Base-by-base conservation (phyloP, 2,888 invertebrate species). In the Petrolisthes cinctipes region DNA sequence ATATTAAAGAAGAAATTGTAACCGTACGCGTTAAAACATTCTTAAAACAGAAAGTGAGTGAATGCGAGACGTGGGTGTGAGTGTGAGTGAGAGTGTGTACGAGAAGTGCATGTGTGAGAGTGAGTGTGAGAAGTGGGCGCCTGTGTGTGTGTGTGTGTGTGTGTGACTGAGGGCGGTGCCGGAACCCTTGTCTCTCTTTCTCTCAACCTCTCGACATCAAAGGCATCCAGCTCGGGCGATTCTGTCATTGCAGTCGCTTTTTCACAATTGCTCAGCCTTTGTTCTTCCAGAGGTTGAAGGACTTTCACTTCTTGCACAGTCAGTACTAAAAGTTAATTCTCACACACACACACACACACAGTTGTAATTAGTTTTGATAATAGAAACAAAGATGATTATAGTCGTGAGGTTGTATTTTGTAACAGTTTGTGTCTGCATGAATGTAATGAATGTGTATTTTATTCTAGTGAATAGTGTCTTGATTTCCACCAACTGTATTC, bases 211-310 rank as follows among this genome's bases (percentile, higher is more conserved):
- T 86, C 73, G 75, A 86, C 86, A 86, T 86, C 86, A 86, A 86
- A 86, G 86, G 56, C 86, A 71, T 56, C 51, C 68, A 78, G 83
- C 78, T 79, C 71, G 78, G 82, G 68, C 56, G 86, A 86, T 86
- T 86, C 86, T 86, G 86, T 83, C 86, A 86, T 86, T 86, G 86
- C 86, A 83, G 86, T 81, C 86, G 83, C 78, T 86, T 86, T 86
- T 86, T 86, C 82, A 86, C 86, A 86, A 86, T 86, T 86, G 86
- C 83, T 81, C 80, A 83, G 83, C 86, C 83, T 86, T 86, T 86
- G 86, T 86, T 86, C 86, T 82, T 73, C 86, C 54, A 82, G 82
- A 75, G 82, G 75, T 83, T 82, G 83, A 86, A 83, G 37, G 71
- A 83, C 71, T 83, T 86, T n/a, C 23, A 83, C 23, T 73, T 11